Percentiles rank a stretch among this genome's conserved stretches.
Conservation (phyloP, 2,797 vertebrate genomes). For the Neomorphus geoffroyi region DNA sequence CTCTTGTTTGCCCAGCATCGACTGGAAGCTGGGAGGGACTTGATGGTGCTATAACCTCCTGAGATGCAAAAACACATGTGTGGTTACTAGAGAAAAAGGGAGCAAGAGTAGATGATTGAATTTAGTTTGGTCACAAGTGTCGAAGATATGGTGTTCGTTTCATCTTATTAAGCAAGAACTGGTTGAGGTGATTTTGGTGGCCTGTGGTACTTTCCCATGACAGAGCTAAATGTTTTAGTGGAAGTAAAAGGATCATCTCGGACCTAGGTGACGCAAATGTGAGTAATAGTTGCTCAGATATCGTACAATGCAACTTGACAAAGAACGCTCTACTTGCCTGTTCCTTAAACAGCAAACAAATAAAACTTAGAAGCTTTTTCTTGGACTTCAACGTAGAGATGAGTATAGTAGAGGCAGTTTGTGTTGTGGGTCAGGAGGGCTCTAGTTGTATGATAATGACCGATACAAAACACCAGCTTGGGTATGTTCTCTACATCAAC, state of each 20-base stretch:
- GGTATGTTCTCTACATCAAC: neutral
- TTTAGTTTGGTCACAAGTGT: neutral
- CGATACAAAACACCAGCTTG: too few species aligned
- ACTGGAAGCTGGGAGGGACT: neutral
- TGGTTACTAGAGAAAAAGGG: neutral
- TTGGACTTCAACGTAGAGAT: neutral
- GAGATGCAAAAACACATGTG: neutral
- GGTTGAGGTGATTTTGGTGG: neutral
- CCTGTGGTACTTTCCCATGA: neutral
- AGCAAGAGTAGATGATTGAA: neutral
- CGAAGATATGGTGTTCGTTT: neutral
- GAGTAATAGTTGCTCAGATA: neutral
- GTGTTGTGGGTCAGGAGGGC: neutral
- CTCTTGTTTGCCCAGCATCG: neutral
- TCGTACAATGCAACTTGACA: rapidly evolving
- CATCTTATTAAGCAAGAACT: neutral
- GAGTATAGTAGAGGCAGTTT: neutral
- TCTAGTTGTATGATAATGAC: neutral
- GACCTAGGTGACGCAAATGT: neutral
- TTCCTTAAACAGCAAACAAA: neutral
- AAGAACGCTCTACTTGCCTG: neutral
- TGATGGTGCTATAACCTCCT: neutral
- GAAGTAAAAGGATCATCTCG: neutral
- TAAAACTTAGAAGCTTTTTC: neutral
- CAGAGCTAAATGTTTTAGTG: neutral